Evolutionary conservation across 53 echinoderm and acorn worm genomes (phyloP).

Genomic region (Echinarachnius parma): DNA sequence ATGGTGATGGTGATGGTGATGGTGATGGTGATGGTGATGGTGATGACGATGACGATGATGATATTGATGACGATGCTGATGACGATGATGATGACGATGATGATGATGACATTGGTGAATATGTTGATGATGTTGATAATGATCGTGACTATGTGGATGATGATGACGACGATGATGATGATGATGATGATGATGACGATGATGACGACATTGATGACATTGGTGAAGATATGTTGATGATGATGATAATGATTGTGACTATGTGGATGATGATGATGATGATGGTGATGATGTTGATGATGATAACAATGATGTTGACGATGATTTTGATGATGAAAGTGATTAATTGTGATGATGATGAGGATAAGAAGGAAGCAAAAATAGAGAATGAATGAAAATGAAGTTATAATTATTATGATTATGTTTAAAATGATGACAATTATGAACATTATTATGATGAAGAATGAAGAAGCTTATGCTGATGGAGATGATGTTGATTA

Average conservation of each 20-base stretch:
- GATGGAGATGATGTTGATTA: background rate
- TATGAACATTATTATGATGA: background rate
- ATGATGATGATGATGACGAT: slow-evolving; percentile 13
- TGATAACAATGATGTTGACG: background rate
- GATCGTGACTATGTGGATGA: no score
- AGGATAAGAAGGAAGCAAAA: background rate
- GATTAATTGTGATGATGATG: background rate
- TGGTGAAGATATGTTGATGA: no score
- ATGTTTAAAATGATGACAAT: background rate
- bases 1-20: slow-evolving; percentile 2
- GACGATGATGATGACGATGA: no score
- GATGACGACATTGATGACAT: slow-evolving; percentile 2
- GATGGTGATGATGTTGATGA: background rate
- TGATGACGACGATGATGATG: background rate
- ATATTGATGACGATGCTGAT: no score
- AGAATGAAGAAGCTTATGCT: background rate
- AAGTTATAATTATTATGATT: background rate
- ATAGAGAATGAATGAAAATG: background rate
- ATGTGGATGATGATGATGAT: background rate
- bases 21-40: slow-evolving; percentile 9
- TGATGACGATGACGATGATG: slow-evolving; percentile 3
- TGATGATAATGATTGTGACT: background rate
- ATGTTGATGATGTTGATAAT: background rate
- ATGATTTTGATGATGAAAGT: background rate
- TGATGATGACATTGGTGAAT: background rate